phyloP scores from a whole-genome alignment of 2,797 vertebrate species.

The Oreonectes daqikongensis region DNA sequence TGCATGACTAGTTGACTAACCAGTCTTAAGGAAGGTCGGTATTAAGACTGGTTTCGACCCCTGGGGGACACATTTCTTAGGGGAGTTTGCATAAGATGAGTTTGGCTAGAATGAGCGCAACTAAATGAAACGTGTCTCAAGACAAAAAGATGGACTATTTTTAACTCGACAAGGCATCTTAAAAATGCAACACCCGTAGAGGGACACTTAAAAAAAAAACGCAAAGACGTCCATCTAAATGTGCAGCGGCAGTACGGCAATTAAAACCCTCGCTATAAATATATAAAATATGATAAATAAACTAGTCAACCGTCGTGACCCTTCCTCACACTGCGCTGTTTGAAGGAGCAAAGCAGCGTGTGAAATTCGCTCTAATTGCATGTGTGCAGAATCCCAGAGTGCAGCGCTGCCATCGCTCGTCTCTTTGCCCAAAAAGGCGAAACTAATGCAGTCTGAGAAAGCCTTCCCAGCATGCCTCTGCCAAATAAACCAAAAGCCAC shows the following conservation, averaged over 20 bases:
- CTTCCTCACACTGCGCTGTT: not conserved
- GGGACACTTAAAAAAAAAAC: not conserved
- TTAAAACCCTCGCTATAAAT: not conserved
- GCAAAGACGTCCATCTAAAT: not conserved
- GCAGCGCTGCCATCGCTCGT: slow-evolving; percentile 11
- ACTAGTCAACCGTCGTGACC: not conserved
- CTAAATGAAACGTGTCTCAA: not conserved
- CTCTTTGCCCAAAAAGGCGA: slow-evolving; percentile 26
- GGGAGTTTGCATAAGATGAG: not conserved
- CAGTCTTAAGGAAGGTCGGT: not conserved
- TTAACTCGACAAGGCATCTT: not conserved
- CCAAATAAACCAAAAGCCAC: slow-evolving; percentile 29
- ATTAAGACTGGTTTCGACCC: not conserved
- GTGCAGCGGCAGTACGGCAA: not conserved
- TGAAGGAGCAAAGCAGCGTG: slow-evolving; percentile 1
- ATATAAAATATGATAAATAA: not conserved
- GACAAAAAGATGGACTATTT: not conserved
- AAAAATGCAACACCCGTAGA: not conserved
- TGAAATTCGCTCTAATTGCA: slow-evolving; percentile 36
- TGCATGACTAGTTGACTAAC: not conserved
- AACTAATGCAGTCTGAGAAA: slow-evolving; percentile 41
- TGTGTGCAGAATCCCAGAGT: slow-evolving; percentile 29
- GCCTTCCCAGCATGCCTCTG: slow-evolving; percentile 27
- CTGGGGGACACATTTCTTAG: not conserved
- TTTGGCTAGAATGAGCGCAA: not conserved